Evolutionary conservation across 2,797 vertebrate genomes (phyloP).

Genomic region (Jordanella pulchra): DNA sequence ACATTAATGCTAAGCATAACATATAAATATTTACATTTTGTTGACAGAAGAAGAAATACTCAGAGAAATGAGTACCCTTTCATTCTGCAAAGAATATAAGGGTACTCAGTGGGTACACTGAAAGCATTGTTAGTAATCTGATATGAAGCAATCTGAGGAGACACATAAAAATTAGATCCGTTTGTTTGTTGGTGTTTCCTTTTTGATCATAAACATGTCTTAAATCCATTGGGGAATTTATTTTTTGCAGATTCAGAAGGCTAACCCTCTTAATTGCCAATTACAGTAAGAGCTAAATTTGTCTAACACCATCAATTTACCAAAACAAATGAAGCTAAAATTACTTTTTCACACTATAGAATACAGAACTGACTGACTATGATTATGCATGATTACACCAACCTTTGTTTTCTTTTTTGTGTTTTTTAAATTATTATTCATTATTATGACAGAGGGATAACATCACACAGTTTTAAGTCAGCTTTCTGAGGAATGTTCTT

Average conservation of each 20-base stretch:
- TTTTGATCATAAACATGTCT: conserved; percentile 1
- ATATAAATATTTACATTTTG: neutral
- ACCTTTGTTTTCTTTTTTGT: conserved; percentile 6
- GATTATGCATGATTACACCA: conserved; percentile 8
- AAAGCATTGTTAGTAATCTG: neutral
- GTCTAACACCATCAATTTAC: conserved; percentile 20
- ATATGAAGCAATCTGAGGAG: neutral
- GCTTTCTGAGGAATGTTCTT: conserved; percentile 8
- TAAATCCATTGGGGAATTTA: conserved; percentile 11
- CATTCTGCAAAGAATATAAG: no score
- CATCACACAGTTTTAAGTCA: conserved; percentile 15
- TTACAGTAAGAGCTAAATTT: conserved; percentile 12
- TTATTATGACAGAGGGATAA: conserved; percentile 23
- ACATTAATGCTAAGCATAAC: conserved; percentile 6
- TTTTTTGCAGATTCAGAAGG: conserved; percentile 9
- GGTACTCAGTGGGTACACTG: no score
- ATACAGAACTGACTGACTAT: conserved; percentile 9
- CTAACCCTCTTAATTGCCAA: conserved; percentile 1
- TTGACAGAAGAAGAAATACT: neutral
- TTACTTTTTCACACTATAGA: conserved; percentile 11
- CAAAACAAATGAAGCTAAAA: conserved; percentile 11
- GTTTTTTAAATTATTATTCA: no score
- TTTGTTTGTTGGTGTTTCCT: neutral
- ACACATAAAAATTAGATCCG: neutral
- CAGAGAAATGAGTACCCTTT: no score